Evolutionary conservation across 2,797 vertebrate genomes (phyloP).

Genomic region (Gymnothorax javanicus): DNA sequence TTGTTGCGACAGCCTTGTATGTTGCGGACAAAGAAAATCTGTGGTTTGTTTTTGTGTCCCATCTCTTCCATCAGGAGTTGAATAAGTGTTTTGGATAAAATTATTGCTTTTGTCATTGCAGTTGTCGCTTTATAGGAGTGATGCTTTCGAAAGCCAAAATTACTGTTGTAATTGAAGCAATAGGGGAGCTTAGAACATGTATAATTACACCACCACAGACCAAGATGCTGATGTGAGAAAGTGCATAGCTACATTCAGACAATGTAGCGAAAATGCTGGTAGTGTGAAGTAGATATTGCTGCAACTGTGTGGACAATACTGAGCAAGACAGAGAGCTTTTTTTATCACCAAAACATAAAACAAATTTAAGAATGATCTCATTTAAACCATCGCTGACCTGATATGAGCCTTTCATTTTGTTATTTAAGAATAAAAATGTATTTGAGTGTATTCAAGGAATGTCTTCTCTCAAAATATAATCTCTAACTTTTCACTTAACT

Average conservation of each 20-base stretch:
- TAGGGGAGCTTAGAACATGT: conserved; percentile 5
- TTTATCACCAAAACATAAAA: not conserved
- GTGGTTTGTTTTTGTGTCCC: not conserved
- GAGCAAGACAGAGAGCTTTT: not conserved
- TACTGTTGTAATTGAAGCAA: conserved; percentile 19
- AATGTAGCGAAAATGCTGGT: not conserved
- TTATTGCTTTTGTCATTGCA: not conserved
- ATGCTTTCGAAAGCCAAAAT: conserved; percentile 17
- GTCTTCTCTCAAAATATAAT: no score
- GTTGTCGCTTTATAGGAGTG: conserved; percentile 16
- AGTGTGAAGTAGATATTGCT: not conserved
- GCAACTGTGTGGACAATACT: not conserved
- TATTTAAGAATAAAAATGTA: not conserved
- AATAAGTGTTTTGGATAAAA: not conserved
- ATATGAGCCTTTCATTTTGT: not conserved
- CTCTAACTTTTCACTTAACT: no score
- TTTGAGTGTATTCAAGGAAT: not conserved
- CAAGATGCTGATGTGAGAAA: not conserved
- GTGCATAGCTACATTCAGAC: not conserved
- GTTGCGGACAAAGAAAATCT: conserved; percentile 2
- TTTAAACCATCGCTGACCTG: not conserved
- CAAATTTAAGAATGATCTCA: no score
- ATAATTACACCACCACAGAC: conserved; percentile 16
- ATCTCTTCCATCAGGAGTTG: not conserved
- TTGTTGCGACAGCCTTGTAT: not conserved